phyloP scores from a whole-genome alignment of 2,888 invertebrate species.

The Cinara cedri region DNA sequence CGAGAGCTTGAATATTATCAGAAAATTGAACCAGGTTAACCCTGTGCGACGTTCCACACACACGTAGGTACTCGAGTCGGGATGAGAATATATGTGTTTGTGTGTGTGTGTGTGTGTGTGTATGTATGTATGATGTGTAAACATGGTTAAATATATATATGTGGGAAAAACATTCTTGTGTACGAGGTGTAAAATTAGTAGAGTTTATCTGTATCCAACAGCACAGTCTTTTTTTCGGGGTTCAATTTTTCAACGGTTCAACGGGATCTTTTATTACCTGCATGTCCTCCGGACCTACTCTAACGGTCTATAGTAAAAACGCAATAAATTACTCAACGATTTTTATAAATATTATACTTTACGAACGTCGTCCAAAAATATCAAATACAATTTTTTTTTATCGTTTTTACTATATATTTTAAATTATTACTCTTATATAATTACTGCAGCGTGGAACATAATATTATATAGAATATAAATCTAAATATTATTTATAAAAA shows the following conservation, averaged over 20 bases:
- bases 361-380: not conserved
- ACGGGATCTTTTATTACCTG: not conserved
- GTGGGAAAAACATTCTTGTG: conserved; percentile 42
- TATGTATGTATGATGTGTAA: not conserved
- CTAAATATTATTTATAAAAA: too few relatives aligned
- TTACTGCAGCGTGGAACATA: too few relatives aligned
- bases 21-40: conserved; percentile 46
- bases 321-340: too few relatives aligned
- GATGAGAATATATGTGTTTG: too few relatives aligned
- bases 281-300: not conserved
- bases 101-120: not conserved
- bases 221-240: not conserved
- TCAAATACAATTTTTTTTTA: not conserved
- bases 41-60: not conserved
- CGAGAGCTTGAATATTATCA: conserved; percentile 39
- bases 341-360: not conserved
- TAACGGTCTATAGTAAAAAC: not conserved
- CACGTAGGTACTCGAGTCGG: conserved; percentile 14
- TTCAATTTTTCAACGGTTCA: conserved; percentile 2
- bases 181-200: conserved; percentile 55
- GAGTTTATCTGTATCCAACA: conserved; percentile 50
- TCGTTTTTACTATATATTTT: too few relatives aligned
- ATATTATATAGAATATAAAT: too few relatives aligned
- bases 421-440: too few relatives aligned
- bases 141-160: not conserved